Evolutionary conservation across 1,140 invertebrate species (phyloP), one percentile per base, ranked within the genome.

Genomic region (Penaeus indicus): DNA sequence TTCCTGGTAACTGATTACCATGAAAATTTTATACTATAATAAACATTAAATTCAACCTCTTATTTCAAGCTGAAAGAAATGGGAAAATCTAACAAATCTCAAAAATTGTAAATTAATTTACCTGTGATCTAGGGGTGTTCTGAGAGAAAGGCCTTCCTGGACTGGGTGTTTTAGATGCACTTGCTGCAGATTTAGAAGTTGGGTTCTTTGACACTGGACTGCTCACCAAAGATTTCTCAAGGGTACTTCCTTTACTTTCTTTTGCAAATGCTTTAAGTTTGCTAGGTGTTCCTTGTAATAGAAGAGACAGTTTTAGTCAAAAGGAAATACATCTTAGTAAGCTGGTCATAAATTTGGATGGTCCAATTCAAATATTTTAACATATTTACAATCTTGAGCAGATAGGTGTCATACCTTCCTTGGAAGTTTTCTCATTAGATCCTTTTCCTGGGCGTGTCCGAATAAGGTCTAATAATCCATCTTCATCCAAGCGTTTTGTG

Each of bases 391-490:
- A 54, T 54, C 54, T 13, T 54, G 54, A 54, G 10, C 38, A 42
- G 38, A 42, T 42, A 42, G 38, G 54, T 16, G 3, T 42, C 42
- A 16, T 77, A 85, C 84, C 72, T n/a, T 77, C 18, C 21, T 25
- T 75, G 22, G 42, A 22, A 64, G 84, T 22, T 16, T 32, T 54
- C 42, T 83, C 79, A 21, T 63, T 88, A 22, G 38, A n/a, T 60
- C 60, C 64, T 47, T 90, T 80, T 1, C 92, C 93, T n/a, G 93
- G 93, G 78, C 90, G 85, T 11, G 94, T 94, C 60, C 94, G 93
- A 85, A 98, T 96, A 91, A 98, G 93, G 91, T 97, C 94, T 21
- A 98, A 93, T 11, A 98, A 94, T 38, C 95, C 96, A 94, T 98
- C 97, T 93, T 98, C 97, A 91, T 94, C 95, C 69, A 98, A 94